A percentile compares a stretch with the other conserved stretches of the same genome.
Evolutionary conservation across 2,113 vertebrate species (phyloP).

Genomic region (Loxodonta africana): DNA sequence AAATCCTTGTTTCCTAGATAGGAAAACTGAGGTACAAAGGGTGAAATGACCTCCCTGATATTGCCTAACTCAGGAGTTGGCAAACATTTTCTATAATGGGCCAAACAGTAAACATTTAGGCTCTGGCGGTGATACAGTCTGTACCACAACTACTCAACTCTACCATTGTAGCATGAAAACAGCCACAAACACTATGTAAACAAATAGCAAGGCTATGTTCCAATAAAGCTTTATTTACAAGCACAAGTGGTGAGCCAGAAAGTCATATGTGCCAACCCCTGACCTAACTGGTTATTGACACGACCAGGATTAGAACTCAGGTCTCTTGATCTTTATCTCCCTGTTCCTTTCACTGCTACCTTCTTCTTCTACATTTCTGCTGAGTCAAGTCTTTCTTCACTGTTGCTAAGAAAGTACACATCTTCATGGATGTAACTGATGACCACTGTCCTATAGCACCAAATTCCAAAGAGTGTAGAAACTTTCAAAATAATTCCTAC

Average conservation of each 20-base stretch:
- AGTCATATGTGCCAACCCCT: background rate
- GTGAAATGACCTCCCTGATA: background rate
- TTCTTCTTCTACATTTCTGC: background rate
- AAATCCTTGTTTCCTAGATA: background rate
- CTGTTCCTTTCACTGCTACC: background rate
- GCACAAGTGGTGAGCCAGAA: rapidly evolving
- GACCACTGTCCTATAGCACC: rapidly evolving
- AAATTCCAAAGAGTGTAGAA: background rate
- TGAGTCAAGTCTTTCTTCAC: background rate
- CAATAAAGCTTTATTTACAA: background rate
- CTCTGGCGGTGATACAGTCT: rapidly evolving
- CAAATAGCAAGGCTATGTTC: background rate
- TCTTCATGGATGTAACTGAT: background rate
- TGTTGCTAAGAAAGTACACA: background rate
- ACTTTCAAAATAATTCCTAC: background rate
- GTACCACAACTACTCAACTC: background rate
- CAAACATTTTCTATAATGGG: background rate
- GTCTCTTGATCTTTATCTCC: background rate
- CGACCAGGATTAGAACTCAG: rapidly evolving
- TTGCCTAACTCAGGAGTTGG: background rate
- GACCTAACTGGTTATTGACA: background rate
- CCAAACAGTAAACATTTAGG: background rate
- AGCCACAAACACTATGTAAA: rapidly evolving
- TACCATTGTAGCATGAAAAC: too few species aligned
- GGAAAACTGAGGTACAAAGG: background rate